Base-by-base conservation (phyloP, 2,888 invertebrate species). In the Drosophila histrio region DNA sequence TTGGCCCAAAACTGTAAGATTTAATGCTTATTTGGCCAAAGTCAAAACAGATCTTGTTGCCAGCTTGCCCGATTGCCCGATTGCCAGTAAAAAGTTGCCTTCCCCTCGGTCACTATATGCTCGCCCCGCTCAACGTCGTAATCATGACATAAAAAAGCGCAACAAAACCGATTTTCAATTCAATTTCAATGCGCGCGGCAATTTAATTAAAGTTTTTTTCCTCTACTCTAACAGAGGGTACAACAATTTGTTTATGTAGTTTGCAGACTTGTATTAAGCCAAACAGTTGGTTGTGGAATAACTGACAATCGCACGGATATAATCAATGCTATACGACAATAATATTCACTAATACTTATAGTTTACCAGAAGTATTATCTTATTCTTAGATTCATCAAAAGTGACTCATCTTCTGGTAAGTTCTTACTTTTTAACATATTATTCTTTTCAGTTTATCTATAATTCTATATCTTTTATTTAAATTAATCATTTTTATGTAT, bases 81-180 rank as follows among this genome's bases (percentile, higher is more conserved):
- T 11, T 19, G 15, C 34, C 49, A 9, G 19, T 21, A 9, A 11
- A n/a, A 9, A 26, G 19, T 28, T 21, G 8, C 15, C 3, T 1
- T 21, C n/a, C 8, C 15, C 8, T 13, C 28, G n/a, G n/a, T 7
- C 17, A 2, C 9, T n/a, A 1, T n/a, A 4, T 43, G 4, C 15
- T 43, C 17, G 32, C 43, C 15, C 28, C 50, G 32, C 43, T n/a
- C n/a, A 11, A 21, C 43, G 41, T 52, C 59, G 77, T 89, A 89
- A 88, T 88, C 88, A 76, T 85, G 88, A 88, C 88, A 88, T 87
- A 80, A 85, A 88, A 88, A 87, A 78, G 88, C 87, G 88, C 79
- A 88, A 71, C 88, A 78, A 89, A 88, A 83, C 61, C 77, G 88
- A 86, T 88, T 84, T 88, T 79, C 83, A 88, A 83, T 87, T 87